phyloP scores from a whole-genome alignment of 2,888 invertebrate genomes.

The Zhuqinia jingwanae region DNA sequence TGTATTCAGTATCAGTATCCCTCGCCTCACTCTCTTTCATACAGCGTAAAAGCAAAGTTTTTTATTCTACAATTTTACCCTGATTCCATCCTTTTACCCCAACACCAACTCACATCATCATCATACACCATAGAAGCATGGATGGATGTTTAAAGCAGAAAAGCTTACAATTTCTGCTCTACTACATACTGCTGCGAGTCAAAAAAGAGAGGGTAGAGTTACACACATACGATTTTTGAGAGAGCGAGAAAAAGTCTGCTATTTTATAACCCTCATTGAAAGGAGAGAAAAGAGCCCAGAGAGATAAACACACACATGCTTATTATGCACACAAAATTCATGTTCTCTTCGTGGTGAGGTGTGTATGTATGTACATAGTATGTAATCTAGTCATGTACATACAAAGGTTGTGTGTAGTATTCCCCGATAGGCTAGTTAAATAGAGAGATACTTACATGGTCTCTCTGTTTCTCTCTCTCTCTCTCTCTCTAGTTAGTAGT shows the following conservation, averaged over 20 bases:
- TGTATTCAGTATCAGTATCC: too few species aligned
- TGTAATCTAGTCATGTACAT: too few species aligned
- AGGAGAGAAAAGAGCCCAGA: constrained; percentile 12
- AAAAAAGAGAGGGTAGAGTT: neutral
- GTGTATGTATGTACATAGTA: neutral
- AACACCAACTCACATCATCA: constrained; percentile 1
- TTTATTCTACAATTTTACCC: constrained; percentile 40
- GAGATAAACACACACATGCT: constrained; percentile 42
- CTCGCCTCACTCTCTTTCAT: too few species aligned
- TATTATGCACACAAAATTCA: constrained; percentile 31
- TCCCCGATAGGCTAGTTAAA: too few species aligned
- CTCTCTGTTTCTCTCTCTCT: too few species aligned
- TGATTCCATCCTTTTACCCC: constrained; percentile 41
- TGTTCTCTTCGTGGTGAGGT: neutral
- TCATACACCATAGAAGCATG: neutral
- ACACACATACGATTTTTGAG: neutral
- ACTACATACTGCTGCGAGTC: neutral
- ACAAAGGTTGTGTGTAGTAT: too few species aligned
- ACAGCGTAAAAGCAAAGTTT: constrained; percentile 22
- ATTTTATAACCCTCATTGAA: constrained; percentile 43
- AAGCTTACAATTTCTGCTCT: neutral
- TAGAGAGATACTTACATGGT: too few species aligned
- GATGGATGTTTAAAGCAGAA: too few species aligned
- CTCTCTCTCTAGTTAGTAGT: too few species aligned
- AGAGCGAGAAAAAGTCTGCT: constrained; percentile 8